These are phyloP conservation scores for Montipora efflorescens DNA, from an alignment of 64 coral and sea anemone species.

Conservation along the genomic window DNA sequence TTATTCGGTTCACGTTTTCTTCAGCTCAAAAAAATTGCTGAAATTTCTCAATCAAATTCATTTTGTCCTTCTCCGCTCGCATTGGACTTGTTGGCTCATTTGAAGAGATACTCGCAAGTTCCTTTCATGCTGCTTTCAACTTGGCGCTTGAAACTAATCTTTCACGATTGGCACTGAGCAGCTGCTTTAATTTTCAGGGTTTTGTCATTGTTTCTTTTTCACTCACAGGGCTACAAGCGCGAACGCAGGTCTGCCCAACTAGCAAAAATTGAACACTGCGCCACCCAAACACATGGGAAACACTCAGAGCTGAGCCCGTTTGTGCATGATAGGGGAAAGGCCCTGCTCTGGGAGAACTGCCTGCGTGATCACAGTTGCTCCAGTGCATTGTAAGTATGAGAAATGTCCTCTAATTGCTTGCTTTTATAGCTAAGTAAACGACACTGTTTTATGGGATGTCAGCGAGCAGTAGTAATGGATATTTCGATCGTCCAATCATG, in stretches of 20 bases:
- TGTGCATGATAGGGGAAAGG: conserved; percentile 58
- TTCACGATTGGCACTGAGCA: no score
- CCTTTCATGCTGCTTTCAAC: no score
- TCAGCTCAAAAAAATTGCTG: no score
- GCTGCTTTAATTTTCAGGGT: background rate
- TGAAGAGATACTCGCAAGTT: no score
- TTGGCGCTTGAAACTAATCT: background rate
- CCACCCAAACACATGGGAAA: conserved; percentile 66
- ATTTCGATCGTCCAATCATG: background rate
- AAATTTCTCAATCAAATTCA: no score
- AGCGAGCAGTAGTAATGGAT: background rate
- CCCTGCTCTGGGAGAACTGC: conserved; percentile 87
- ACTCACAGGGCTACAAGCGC: conserved; percentile 73
- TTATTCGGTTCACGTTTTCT: no score
- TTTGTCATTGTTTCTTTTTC: background rate
- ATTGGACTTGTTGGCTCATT: no score
- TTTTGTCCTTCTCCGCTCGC: no score
- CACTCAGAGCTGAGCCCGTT: conserved; percentile 68
- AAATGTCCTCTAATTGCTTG: conserved; percentile 1
- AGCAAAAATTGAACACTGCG: conserved; percentile 95
- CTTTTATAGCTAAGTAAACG: conserved; percentile 56
- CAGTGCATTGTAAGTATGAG: conserved; percentile 98
- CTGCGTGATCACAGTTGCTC: conserved; percentile 93
- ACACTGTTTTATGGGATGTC: conserved; percentile 18
- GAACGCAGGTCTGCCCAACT: conserved; percentile 82